Percentiles rank a stretch among this genome's conserved stretches.
Conservation (phyloP, 1,140 invertebrate genomes). For the Camponotus floridanus region DNA sequence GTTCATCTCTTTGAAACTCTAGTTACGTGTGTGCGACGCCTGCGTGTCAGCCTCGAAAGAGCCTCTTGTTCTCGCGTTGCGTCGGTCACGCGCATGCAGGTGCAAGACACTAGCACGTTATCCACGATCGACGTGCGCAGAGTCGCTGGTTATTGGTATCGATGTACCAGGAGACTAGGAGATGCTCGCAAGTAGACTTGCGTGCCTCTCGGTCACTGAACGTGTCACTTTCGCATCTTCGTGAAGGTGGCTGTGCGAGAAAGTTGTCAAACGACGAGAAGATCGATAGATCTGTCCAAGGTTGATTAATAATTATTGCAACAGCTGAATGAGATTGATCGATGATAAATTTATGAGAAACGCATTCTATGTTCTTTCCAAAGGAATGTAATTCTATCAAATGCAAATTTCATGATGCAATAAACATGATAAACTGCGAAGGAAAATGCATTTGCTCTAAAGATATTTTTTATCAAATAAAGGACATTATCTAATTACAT, state of each 20-base stretch:
- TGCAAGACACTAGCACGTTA: constrained; percentile 64
- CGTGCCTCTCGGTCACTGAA: background rate
- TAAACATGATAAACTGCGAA: background rate
- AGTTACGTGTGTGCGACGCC: constrained; percentile 44
- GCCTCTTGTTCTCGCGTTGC: background rate
- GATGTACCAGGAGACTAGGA: constrained; percentile 75
- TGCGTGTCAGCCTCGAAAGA: constrained; percentile 63
- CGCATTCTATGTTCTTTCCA: background rate
- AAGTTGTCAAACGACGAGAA: background rate
- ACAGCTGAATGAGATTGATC: background rate
- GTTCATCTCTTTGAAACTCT: background rate
- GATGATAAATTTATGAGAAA: background rate
- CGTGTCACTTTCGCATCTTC: constrained; percentile 22
- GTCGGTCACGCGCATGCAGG: constrained; percentile 62
- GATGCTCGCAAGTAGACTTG: constrained; percentile 26
- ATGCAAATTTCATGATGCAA: background rate
- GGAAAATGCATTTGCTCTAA: background rate
- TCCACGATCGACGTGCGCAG: constrained; percentile 78
- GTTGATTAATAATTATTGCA: background rate
- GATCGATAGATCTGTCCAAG: background rate
- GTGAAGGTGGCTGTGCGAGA: constrained; percentile 4
- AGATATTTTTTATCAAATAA: background rate
- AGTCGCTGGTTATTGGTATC: constrained; percentile 82
- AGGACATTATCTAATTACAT: background rate
- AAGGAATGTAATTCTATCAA: background rate